Evolutionary conservation across 53 echinoderm and acorn worm species (phyloP).

Genomic region (Temnopleurus reevesii): DNA sequence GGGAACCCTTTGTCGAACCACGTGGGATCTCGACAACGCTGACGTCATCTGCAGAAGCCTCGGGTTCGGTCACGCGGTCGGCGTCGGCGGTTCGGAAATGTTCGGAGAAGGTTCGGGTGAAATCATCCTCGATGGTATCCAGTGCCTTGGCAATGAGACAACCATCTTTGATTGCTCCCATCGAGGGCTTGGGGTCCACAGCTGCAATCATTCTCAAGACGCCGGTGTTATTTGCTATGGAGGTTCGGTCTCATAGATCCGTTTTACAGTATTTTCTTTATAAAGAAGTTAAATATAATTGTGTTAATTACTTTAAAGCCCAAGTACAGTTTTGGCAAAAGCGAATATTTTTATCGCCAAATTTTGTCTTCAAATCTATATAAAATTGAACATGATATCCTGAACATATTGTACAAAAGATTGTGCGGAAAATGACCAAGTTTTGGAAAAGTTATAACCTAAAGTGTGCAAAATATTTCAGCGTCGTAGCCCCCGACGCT

Average conservation of each 20-base stretch:
- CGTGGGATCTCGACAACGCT: conserved; percentile 22
- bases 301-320: too few species aligned
- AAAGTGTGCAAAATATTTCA: too few species aligned
- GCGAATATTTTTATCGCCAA: too few species aligned
- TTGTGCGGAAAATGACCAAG: too few species aligned
- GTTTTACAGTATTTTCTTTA: not conserved
- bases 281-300: too few species aligned
- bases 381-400: too few species aligned
- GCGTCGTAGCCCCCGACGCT: too few species aligned
- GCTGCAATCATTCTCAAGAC: conserved; percentile 16
- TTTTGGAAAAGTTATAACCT: too few species aligned
- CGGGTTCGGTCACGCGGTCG: conserved; percentile 18
- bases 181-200: conserved; percentile 7
- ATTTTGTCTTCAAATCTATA: too few species aligned
- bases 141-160: conserved; percentile 11
- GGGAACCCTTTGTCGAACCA: conserved; percentile 22
- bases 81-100: not conserved
- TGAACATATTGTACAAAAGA: too few species aligned
- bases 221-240: conserved; percentile 10
- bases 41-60: conserved; percentile 38
- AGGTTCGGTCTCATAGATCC: not conserved
- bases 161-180: conserved; percentile 12
- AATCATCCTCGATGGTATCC: conserved; percentile 3
- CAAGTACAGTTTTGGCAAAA: too few species aligned
- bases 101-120: not conserved